phyloP scores from a whole-genome alignment of 2,888 invertebrate species.

The Ctena decussata region DNA sequence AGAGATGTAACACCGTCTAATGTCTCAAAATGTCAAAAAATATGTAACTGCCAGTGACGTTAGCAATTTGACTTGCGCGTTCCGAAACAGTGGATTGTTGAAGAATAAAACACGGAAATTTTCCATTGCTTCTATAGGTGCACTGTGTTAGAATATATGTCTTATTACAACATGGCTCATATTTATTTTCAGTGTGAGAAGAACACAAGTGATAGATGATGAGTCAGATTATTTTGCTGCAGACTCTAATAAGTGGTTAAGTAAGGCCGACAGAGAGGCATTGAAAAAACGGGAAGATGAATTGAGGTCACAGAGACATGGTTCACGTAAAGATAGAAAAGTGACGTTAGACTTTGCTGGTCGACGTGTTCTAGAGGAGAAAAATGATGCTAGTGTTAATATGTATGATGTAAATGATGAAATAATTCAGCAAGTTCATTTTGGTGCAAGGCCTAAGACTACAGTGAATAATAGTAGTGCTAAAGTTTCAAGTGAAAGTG shows the following conservation, averaged over 20 bases:
- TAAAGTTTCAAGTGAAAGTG: neutral
- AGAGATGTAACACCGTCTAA: too few species aligned
- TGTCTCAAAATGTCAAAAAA: too few species aligned
- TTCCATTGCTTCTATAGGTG: too few species aligned
- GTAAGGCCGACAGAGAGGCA: slow-evolving; percentile 90
- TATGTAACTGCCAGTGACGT: too few species aligned
- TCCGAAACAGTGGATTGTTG: too few species aligned
- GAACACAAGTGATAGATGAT: slow-evolving; percentile 95
- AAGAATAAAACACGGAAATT: too few species aligned
- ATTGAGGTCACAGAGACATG: slow-evolving; percentile 91
- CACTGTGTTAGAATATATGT: too few species aligned
- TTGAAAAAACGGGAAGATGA: slow-evolving; percentile 91
- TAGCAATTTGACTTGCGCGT: too few species aligned
- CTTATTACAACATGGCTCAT: too few species aligned
- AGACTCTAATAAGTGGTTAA: slow-evolving; percentile 94
- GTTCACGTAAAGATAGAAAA: slow-evolving; percentile 90
- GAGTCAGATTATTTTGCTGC: slow-evolving; percentile 95
- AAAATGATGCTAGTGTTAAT: slow-evolving; percentile 65
- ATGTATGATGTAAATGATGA: slow-evolving; percentile 87
- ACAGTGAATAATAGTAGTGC: neutral
- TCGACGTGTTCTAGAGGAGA: slow-evolving; percentile 88
- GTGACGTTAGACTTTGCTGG: slow-evolving; percentile 92
- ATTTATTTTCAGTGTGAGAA: slow-evolving; percentile 89
- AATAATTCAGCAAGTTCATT: slow-evolving; percentile 82
- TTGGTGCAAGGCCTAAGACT: slow-evolving; percentile 71